phyloP scores from a whole-genome alignment of 2,888 invertebrate species.

The Trilocha varians region DNA sequence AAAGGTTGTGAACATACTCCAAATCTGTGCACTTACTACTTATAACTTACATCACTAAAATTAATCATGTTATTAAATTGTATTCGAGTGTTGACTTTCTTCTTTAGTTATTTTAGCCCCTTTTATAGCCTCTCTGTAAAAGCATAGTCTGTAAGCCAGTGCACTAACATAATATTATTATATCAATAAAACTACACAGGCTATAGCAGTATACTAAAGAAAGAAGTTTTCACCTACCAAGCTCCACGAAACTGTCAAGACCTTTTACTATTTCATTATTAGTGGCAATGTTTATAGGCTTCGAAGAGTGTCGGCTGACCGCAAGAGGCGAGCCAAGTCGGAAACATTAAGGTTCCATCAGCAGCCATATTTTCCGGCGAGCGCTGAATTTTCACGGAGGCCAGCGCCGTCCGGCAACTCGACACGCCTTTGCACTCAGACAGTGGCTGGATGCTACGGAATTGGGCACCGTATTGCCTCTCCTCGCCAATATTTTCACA shows the following conservation, averaged over 20 bases:
- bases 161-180: no score
- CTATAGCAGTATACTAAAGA: no score
- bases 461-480: conserved; percentile 49
- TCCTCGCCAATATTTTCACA: conserved; percentile 50
- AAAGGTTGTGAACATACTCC: no score
- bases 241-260: conserved; percentile 16
- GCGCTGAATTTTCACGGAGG: conserved; percentile 57
- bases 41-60: no score
- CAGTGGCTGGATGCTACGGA: conserved; percentile 50
- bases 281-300: conserved; percentile 41
- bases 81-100: no score
- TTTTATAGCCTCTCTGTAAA: no score
- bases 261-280: conserved; percentile 33
- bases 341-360: conserved; percentile 70
- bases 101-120: no score
- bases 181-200: no score
- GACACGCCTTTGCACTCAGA: conserved; percentile 72
- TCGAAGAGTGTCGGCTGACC: conserved; percentile 50
- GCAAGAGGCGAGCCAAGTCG: conserved; percentile 58
- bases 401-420: conserved; percentile 44
- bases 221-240: neutral
- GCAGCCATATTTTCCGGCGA: conserved; percentile 64
- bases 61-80: no score
- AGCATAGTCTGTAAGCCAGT: no score
- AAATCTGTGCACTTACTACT: no score